These are phyloP conservation scores for Yponomeuta malinellus DNA, from an alignment of 2,888 invertebrate genomes.

Conservation along the genomic window DNA sequence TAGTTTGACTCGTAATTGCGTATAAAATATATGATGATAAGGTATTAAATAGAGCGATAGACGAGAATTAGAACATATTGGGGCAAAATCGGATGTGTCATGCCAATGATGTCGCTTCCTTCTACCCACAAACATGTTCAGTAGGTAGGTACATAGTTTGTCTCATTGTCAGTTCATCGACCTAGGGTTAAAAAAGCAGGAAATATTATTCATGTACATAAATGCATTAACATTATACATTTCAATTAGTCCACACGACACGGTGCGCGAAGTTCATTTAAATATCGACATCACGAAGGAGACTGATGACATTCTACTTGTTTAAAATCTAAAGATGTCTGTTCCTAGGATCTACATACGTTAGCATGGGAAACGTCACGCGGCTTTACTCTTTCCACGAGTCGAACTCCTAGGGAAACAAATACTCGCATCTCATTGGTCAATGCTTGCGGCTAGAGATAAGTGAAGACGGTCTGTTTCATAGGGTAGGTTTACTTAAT, in stretches of 20 bases:
- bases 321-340: constrained; percentile 3
- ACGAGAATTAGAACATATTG: neutral
- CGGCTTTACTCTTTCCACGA: too few relatives aligned
- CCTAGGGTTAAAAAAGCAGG: constrained; percentile 21
- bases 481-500: too few relatives aligned
- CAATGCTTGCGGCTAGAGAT: too few relatives aligned
- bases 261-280: constrained; percentile 53
- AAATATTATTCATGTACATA: constrained; percentile 25
- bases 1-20: too few relatives aligned
- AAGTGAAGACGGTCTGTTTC: too few relatives aligned
- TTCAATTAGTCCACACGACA: constrained; percentile 58
- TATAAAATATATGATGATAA: neutral
- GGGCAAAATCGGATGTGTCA: neutral
- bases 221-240: constrained; percentile 55
- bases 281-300: constrained; percentile 56
- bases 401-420: too few relatives aligned
- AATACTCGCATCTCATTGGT: too few relatives aligned
- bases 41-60: neutral
- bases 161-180: constrained; percentile 28
- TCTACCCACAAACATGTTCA: neutral
- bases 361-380: too few relatives aligned
- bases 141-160: neutral
- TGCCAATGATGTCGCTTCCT: neutral
- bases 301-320: constrained; percentile 30
- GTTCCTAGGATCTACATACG: too few relatives aligned